A percentile compares a stretch with the other conserved stretches of the same genome.
phyloP scores from a whole-genome alignment of 2,797 vertebrate species.

The Hypotaenidia philippensis region DNA sequence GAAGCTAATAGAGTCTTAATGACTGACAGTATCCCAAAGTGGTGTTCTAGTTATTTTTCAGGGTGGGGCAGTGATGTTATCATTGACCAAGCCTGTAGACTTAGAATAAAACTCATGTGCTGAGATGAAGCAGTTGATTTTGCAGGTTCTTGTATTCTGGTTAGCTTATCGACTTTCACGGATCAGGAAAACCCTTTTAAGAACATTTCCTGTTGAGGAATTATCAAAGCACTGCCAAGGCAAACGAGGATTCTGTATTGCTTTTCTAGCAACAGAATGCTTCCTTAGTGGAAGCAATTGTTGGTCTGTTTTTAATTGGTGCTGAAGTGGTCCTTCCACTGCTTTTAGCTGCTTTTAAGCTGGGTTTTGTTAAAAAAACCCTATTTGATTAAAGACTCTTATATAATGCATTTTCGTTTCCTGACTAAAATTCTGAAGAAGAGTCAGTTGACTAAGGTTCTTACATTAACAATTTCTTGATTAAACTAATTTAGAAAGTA shows the following conservation, averaged over 20 bases:
- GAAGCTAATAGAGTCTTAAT: neutral
- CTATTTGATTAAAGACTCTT: neutral
- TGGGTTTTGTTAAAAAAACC: neutral
- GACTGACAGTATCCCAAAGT: neutral
- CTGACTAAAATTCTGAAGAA: neutral
- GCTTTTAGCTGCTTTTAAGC: neutral
- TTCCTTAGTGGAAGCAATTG: neutral
- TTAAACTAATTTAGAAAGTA: neutral
- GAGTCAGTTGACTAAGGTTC: neutral
- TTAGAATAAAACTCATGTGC: neutral
- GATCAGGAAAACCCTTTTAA: neutral
- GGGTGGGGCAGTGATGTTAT: neutral
- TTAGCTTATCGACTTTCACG: neutral
- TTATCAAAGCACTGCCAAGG: neutral
- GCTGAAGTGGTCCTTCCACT: neutral
- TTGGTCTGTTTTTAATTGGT: neutral
- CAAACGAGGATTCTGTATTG: neutral
- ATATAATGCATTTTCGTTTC: neutral
- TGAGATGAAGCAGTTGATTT: neutral
- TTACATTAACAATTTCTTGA: neutral
- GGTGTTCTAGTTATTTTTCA: neutral
- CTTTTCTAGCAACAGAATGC: neutral
- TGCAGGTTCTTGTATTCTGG: neutral
- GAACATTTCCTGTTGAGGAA: neutral
- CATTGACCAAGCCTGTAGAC: neutral